Evolutionary conservation across 2,888 invertebrate species (phyloP), one percentile per base, ranked within the genome.

Genomic region (Lepeophtheirus nordmannii): DNA sequence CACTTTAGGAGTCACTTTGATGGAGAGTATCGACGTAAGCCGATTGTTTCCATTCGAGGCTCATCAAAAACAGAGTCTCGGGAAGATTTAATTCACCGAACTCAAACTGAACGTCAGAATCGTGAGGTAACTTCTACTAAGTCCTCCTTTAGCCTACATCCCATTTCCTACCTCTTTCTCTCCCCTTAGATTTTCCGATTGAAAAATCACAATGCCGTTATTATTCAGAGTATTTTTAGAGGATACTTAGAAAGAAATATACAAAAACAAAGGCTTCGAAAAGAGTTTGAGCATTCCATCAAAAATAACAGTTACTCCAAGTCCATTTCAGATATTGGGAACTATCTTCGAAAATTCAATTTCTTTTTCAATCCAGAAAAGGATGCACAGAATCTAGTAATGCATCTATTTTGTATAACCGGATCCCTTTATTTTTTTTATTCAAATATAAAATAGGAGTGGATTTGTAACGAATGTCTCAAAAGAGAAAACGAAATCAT

Each of bases 41-140:
- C 93, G 10, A 83, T 86, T 73, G 93, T 93, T 77, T 91, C 87
- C 76, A 79, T 93, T 71, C 85, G 89, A 68, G 93, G 93, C 68
- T 86, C 85, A n/a, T 88, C 88, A 73, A 81, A 80, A 67, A 81
- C 83, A 70, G 82, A 85, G 69, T 85, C 81, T 60, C 78, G 82
- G 71, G 85, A 88, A 72, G 80, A 82, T 65, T 77, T 90, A 62
- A 79, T 93, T 69, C 82, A 84, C 67, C 85, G 87, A 74, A 86
- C 88, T 58, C 89, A 90, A 73, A 81, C 83, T 73, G 91, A 92
- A 77, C 82, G 93, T 69, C 82, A 84, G 70, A 90, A 89, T 77
- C 80, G 93, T 75, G 90, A 92, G 80, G 89, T 86, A 74, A 70
- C 72, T 69, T 14, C n/a, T 53, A 20, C 62, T 61, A 67, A 37